phyloP scores from a whole-genome alignment of 2,797 vertebrate genomes.

The Ciconia nigra region DNA sequence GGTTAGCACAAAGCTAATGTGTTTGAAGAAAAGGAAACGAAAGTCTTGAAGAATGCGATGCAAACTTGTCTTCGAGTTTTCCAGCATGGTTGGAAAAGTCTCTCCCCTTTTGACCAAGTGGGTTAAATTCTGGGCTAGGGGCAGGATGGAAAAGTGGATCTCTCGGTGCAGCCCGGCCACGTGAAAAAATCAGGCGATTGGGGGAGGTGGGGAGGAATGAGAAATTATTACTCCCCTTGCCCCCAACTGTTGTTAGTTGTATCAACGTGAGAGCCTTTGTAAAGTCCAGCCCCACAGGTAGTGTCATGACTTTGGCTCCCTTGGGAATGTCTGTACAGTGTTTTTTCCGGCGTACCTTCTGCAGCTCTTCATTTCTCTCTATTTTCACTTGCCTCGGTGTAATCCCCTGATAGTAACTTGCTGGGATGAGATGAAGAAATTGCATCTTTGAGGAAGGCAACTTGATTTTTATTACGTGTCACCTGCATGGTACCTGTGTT shows the following conservation, averaged over 20 bases:
- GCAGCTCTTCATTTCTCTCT: background rate
- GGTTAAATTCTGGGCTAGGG: background rate
- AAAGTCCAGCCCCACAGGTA: too few species aligned
- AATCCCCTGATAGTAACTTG: too few species aligned
- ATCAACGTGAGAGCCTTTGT: fast-evolving
- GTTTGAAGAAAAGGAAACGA: background rate
- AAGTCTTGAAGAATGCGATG: fast-evolving
- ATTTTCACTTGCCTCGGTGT: background rate
- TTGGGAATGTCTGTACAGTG: background rate
- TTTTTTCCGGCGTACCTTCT: background rate
- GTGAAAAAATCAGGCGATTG: background rate
- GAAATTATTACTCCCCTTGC: background rate
- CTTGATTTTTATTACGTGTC: background rate
- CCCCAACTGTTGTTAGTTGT: fast-evolving
- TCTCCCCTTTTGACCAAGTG: background rate
- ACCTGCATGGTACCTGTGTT: fast-evolving
- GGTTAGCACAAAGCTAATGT: fast-evolving
- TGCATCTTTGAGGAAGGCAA: background rate
- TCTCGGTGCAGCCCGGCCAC: fast-evolving
- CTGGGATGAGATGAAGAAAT: too few species aligned
- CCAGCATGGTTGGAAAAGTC: background rate
- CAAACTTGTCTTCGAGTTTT: background rate
- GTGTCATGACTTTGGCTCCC: background rate
- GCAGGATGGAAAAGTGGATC: background rate
- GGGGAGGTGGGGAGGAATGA: background rate